Evolutionary conservation across 2,797 vertebrate genomes (phyloP), one percentile per base, ranked within the genome.

Genomic region (Parauchenoglanis punctatus): DNA sequence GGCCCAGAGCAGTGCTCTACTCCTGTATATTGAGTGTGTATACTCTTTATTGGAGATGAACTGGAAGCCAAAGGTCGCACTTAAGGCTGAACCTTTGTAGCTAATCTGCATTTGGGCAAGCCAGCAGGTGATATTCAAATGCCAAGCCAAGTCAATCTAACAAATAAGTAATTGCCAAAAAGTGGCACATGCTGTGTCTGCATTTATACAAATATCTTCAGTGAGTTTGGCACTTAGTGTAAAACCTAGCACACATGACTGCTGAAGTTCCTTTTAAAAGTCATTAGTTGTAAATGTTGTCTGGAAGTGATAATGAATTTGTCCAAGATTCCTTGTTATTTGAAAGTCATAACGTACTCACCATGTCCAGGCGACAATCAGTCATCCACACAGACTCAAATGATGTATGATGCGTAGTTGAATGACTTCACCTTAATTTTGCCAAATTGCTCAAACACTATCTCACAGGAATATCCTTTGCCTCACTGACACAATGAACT

Each of bases 271-370:
- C 5, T 61, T 58, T n/a, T 1, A 58, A 75, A 78, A 49, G 54
- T 73, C 56, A 52, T 49, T 65, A 56, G 67, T 73, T 73, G 65
- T 88, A 73, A 85, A 72, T 85, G 84, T 81, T 88, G 65, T 82
- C 77, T 85, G 88, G 91, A 91, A 25, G 20, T 44, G 13, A 61
- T 81, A 12, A 81, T 63, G 56, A 13, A 61, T 49, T 81, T 61
- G 31, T 61, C 72, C 0, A 10, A n/a, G 72, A 49, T 75, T 75
- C 46, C 73, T 76, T 76, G 73, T 49, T 52, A 52, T 87, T 63
- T 92, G 92, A 63, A 88, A 94, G 93, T 89, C 85, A 91, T 90
- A 90, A 88, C 92, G 93, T 95, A 91, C 92, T 67, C 59, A 68
- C 13, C 18, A 83, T 83, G 59, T 65, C 80, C 80, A n/a, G 12